Base-by-base conservation (phyloP, 2,797 vertebrate species). In the Malacoctenus gilli region DNA sequence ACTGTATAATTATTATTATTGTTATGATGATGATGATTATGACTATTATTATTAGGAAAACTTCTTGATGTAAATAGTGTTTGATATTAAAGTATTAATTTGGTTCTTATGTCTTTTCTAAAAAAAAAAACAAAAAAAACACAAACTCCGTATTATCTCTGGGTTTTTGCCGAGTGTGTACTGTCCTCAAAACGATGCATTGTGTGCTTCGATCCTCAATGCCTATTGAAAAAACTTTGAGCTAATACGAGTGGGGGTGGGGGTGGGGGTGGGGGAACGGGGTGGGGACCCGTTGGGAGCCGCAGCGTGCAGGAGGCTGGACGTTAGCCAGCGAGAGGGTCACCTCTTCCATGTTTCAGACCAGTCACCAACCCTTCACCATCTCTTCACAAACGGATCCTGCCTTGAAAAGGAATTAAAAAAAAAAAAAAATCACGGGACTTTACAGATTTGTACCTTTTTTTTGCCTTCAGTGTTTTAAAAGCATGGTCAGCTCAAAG, bases 81-180 rank as follows among this genome's bases (percentile, higher is more conserved):
- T 99, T 98, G 95, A 98, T 99, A 99, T 96, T 96, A 97, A 98
- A 96, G 92, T 97, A 96, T 97, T 98, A 92, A 98, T 97, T 99
- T 96, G 94, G 95, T 98, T 98, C 93, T 93, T 96, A 95, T 93
- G 94, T 96, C 94, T 98, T 99, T 96, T 97, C 91, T 95, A 95
- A 89, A 90, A 32, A 32, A 32, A 25, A 25, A 25, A 25, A 89
- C 51, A 64, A 34, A 42, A n/a, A 42, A 35, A 15, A 63, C 75
- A 83, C 21, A 87, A 94, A 92, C 87, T 93, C 88, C 93, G 91
- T 94, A 94, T 92, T 93, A 91, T 94, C 94, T 96, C 93, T 91
- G 92, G 91, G 92, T 94, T 93, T n/a, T 90, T 91, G 91, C 77
- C 91, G 91, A 92, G 92, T 66, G 32, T 64, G 77, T 83, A 81